Percentiles rank a stretch among this genome's conserved stretches.
Evolutionary conservation across 2,113 vertebrate genomes (phyloP).

Genomic region (Charina bottae): DNA sequence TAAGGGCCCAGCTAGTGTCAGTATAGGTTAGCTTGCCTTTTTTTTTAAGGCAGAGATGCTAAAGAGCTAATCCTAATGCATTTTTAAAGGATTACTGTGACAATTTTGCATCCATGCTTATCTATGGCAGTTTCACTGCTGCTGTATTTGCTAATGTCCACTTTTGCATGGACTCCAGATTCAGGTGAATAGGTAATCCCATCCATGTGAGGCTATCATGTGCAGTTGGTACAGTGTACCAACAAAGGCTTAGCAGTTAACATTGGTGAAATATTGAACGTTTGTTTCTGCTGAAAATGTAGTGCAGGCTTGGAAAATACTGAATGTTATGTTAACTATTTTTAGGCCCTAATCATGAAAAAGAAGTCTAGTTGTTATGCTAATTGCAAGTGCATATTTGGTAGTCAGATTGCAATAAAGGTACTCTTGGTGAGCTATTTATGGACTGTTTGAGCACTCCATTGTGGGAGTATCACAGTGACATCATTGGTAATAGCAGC

Average conservation of each 20-base stretch:
- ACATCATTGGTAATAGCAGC: neutral
- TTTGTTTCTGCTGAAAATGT: slow-evolving; percentile 10
- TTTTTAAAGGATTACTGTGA: neutral
- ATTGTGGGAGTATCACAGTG: neutral
- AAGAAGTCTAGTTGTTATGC: neutral
- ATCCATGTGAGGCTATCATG: slow-evolving; percentile 12
- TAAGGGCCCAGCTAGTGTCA: neutral
- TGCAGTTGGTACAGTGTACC: slow-evolving; percentile 19
- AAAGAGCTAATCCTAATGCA: neutral
- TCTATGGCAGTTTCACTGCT: neutral
- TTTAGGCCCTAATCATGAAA: neutral
- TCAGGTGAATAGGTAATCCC: slow-evolving; percentile 21
- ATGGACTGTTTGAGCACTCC: neutral
- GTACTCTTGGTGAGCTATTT: neutral
- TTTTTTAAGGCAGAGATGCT: neutral
- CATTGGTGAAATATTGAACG: slow-evolving; percentile 4
- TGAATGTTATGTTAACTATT: neutral
- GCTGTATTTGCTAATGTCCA: neutral
- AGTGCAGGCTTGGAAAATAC: neutral
- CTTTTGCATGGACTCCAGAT: slow-evolving; percentile 19
- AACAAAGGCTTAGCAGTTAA: slow-evolving; percentile 19
- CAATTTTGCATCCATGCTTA: slow-evolving; percentile 25
- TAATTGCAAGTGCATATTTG: neutral
- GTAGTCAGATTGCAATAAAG: neutral
- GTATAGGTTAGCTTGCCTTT: neutral